These are phyloP conservation scores for Muricea muricata DNA, from an alignment of 92 coral and sea anemone genomes.

Conservation along the genomic window DNA sequence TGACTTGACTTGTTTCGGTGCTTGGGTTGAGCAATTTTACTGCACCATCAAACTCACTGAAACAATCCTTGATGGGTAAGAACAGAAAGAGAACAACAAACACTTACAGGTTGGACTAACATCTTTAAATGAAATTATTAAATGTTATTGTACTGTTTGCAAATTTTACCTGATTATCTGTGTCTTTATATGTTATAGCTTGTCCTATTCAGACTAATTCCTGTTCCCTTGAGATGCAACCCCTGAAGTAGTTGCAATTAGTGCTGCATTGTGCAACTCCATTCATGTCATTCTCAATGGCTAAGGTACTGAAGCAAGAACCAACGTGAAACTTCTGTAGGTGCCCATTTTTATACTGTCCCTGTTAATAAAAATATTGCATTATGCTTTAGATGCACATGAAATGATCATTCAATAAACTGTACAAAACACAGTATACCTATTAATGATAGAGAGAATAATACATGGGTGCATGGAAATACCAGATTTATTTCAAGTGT, in stretches of 20 bases:
- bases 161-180: neutral
- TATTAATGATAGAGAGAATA: no score
- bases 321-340: slow-evolving; percentile 14
- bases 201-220: slow-evolving; percentile 9
- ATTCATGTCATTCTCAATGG: slow-evolving; percentile 17
- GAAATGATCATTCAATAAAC: neutral
- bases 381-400: neutral
- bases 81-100: neutral
- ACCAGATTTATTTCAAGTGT: neutral
- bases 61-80: neutral
- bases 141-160: no score
- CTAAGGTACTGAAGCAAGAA: neutral
- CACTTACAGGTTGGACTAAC: no score
- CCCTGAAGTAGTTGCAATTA: slow-evolving; percentile 8
- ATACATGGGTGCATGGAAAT: no score
- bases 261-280: neutral
- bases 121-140: no score
- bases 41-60: slow-evolving; percentile 11
- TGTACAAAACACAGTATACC: neutral
- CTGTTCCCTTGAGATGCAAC: slow-evolving; percentile 15
- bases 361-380: neutral
- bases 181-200: slow-evolving; percentile 5
- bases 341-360: slow-evolving; percentile 11
- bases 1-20: neutral
- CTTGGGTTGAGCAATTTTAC: neutral